Evolutionary conservation across 2,797 vertebrate species (phyloP).

Genomic region (Melanotaenia nigrans): DNA sequence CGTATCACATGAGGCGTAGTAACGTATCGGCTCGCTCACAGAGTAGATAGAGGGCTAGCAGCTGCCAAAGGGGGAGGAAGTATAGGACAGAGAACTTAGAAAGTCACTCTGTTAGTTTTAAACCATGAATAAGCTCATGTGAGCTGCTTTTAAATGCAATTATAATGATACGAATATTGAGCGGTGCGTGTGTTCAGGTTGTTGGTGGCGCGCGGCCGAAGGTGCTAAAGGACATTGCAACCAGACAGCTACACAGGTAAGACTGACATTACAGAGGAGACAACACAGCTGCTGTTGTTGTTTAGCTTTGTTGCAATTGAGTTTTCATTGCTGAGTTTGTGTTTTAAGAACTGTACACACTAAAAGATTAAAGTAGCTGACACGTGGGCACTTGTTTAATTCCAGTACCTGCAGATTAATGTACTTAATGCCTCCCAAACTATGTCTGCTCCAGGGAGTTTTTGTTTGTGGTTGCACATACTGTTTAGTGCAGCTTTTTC

Average conservation of each 20-base stretch:
- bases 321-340: background rate
- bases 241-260: slow-evolving; percentile 74
- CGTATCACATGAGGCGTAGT: background rate
- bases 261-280: background rate
- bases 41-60: background rate
- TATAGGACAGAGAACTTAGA: background rate
- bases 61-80: background rate
- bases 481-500: background rate
- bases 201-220: slow-evolving; percentile 38
- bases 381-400: background rate
- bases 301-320: background rate
- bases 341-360: background rate
- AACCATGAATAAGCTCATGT: slow-evolving; percentile 19
- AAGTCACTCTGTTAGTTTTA: background rate
- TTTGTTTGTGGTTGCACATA: background rate
- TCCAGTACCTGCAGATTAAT: background rate
- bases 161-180: slow-evolving; percentile 71
- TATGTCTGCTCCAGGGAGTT: background rate
- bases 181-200: slow-evolving; percentile 26
- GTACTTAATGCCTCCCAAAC: background rate
- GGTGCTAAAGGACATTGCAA: slow-evolving; percentile 43
- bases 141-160: background rate
- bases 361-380: background rate
- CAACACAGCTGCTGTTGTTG: background rate
- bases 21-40: background rate